Evolutionary conservation across 1,140 invertebrate genomes (phyloP).

Genomic region (Oppia nitens): DNA sequence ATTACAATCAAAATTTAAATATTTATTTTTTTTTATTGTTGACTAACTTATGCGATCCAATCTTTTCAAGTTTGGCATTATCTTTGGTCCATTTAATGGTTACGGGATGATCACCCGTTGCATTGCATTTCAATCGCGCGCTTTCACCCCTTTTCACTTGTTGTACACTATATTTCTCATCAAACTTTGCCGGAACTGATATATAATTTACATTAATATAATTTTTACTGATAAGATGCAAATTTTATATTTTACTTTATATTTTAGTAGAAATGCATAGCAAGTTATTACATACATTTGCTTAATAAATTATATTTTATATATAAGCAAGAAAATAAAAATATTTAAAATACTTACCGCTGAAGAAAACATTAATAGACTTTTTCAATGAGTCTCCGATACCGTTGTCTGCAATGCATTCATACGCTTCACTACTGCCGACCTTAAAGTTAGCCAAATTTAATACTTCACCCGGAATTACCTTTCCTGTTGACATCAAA

Average conservation of each 20-base stretch:
- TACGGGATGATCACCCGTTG: constrained; percentile 89
- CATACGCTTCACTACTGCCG: constrained; percentile 10
- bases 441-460: constrained; percentile 10
- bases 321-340: neutral
- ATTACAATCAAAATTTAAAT: constrained; percentile 1
- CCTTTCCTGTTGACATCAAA: neutral
- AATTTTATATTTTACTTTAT: too few relatives aligned
- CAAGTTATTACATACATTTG: neutral
- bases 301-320: neutral
- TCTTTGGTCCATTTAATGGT: constrained; percentile 60
- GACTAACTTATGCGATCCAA: constrained; percentile 11
- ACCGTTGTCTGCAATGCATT: constrained; percentile 13
- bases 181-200: constrained; percentile 75
- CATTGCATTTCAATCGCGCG: constrained; percentile 79
- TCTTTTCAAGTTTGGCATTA: constrained; percentile 17
- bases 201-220: too few relatives aligned
- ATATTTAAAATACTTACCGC: constrained; percentile 14
- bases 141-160: constrained; percentile 74
- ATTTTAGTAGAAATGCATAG: neutral
- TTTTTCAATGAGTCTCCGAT: constrained; percentile 15
- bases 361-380: constrained; percentile 9
- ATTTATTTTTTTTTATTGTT: neutral
- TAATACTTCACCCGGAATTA: constrained; percentile 7
- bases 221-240: too few relatives aligned
- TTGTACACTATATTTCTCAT: constrained; percentile 74